Percentiles rank a stretch among this genome's conserved stretches.
Conservation (phyloP, 2,113 vertebrate species). For the Rhinichthys klamathensis region DNA sequence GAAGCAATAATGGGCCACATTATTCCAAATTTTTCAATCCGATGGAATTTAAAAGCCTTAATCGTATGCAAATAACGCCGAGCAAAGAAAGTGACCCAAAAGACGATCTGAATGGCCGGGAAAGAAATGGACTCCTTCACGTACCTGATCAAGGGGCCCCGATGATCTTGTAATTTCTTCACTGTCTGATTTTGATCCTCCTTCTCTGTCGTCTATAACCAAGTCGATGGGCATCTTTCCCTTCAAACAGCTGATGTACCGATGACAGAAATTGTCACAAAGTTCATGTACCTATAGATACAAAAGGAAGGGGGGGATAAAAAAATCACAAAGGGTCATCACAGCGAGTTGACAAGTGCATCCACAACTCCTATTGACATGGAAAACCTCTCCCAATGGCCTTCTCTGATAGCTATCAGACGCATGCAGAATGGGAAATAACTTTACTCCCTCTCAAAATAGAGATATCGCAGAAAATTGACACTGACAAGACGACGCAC, state of each 20-base stretch:
- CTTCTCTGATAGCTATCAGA: conserved; percentile 76
- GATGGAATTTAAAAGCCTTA: conserved; percentile 95
- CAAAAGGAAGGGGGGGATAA: conserved; percentile 48
- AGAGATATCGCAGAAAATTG: conserved; percentile 98
- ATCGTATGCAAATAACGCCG: conserved; percentile 98
- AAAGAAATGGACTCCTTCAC: conserved; percentile 46
- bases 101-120: conserved; percentile 85
- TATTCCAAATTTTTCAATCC: conserved; percentile 95
- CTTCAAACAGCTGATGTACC: conserved; percentile 99
- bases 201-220: conserved; percentile 99
- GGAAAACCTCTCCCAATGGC: conserved; percentile 77
- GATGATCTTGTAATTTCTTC: conserved; percentile 98
- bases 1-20: conserved; percentile 97
- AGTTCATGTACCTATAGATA: conserved; percentile 93
- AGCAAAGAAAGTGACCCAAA: conserved; percentile 85
- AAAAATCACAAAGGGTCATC: conserved; percentile 75
- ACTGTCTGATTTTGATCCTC: conserved; percentile 98
- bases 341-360: conserved; percentile 83
- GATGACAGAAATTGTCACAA: conserved; percentile 99
- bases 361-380: conserved; percentile 75
- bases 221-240: conserved; percentile 99
- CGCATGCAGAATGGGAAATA: conserved; percentile 80
- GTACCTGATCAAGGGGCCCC: conserved; percentile 97
- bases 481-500: conserved; percentile 97
- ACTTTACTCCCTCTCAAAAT: conserved; percentile 86